Percentiles rank a stretch among this genome's conserved stretches.
phyloP scores from a whole-genome alignment of 2,797 vertebrate species.

The Premnoplex brunnescens region DNA sequence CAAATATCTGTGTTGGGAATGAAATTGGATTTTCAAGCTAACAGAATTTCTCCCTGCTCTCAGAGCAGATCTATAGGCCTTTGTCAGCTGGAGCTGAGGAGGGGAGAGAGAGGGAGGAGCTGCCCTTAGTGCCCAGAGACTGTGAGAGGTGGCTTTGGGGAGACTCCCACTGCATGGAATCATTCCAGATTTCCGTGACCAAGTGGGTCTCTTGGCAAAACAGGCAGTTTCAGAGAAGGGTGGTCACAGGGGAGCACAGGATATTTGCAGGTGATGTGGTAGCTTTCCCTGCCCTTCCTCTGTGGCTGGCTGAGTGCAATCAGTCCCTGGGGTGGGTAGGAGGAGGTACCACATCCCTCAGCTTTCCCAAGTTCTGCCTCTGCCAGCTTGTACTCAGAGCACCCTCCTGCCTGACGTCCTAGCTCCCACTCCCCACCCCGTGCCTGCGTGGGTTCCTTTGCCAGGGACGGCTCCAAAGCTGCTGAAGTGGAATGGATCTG shows the following conservation, averaged over 20 bases:
- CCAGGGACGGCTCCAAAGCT: not conserved
- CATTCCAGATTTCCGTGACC: not conserved
- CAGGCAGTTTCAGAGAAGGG: not conserved
- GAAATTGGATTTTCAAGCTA: not conserved
- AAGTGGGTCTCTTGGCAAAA: not conserved
- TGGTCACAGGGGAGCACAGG: not conserved
- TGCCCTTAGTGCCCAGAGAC: not conserved
- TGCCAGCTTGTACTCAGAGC: not conserved
- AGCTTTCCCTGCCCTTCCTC: not conserved
- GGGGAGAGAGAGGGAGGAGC: not conserved
- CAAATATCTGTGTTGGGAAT: not conserved
- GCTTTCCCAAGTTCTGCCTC: not conserved
- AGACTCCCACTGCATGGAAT: not conserved
- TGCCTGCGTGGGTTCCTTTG: not conserved
- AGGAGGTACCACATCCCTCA: not conserved
- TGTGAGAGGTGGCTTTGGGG: not conserved
- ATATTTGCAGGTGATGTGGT: not conserved
- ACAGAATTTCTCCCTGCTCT: not conserved
- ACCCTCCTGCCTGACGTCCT: not conserved
- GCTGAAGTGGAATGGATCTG: not conserved
- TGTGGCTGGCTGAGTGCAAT: not conserved
- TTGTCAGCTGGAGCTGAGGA: not conserved
- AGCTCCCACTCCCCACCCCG: not conserved
- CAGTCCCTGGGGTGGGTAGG: not conserved
- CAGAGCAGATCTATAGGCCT: not conserved